Evolutionary conservation across 2,888 invertebrate genomes (phyloP).

Genomic region (Erebia ligea): DNA sequence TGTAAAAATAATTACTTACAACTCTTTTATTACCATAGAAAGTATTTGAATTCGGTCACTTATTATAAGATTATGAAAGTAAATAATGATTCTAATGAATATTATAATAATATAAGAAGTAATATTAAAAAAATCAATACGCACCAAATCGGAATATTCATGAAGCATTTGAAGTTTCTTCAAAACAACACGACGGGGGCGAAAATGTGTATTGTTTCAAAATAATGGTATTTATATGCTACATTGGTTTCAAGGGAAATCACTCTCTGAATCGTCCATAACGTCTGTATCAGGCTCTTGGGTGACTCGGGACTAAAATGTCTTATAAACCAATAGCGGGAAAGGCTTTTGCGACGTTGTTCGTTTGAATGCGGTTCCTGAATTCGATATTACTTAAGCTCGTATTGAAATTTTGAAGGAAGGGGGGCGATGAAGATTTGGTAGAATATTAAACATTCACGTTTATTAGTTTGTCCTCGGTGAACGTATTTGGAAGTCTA

Average conservation of each 20-base stretch:
- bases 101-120: background rate
- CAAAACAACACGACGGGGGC: slow-evolving; percentile 64
- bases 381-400: slow-evolving; percentile 73
- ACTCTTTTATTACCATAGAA: background rate
- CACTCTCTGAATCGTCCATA: slow-evolving; percentile 76
- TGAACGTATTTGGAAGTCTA: slow-evolving; percentile 74
- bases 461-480: slow-evolving; percentile 81
- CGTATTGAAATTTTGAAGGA: slow-evolving; percentile 71
- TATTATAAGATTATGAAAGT: background rate
- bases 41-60: too few species aligned
- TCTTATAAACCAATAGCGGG: slow-evolving; percentile 47
- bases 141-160: slow-evolving; percentile 54
- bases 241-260: slow-evolving; percentile 83
- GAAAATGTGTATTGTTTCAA: slow-evolving; percentile 77
- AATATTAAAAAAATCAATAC: slow-evolving; percentile 44
- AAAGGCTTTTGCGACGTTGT: slow-evolving; percentile 55
- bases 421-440: slow-evolving; percentile 66
- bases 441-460: slow-evolving; percentile 81
- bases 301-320: slow-evolving; percentile 45
- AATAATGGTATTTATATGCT: slow-evolving; percentile 82
- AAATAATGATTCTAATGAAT: background rate
- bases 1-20: background rate
- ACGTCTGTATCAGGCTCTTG: slow-evolving; percentile 61
- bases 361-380: slow-evolving; percentile 52
- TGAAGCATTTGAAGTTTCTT: slow-evolving; percentile 60